Evolutionary conservation across 2,888 invertebrate species (phyloP).

Genomic region (Schrankia costaestrigalis): DNA sequence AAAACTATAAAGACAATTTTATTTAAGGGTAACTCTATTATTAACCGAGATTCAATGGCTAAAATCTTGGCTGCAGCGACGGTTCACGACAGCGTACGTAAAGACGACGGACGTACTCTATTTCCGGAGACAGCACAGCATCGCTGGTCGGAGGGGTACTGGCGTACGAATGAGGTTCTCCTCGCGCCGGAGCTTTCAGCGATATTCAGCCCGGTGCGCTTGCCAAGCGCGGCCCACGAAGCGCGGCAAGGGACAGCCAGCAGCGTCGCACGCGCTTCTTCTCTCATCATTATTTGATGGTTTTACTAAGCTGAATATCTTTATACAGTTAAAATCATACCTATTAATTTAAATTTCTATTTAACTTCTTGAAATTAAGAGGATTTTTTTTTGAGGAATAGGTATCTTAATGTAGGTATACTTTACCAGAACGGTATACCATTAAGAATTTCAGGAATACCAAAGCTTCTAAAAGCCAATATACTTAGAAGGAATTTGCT

Average conservation of each 20-base stretch:
- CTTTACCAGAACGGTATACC: too few species aligned
- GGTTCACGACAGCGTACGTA: conserved; percentile 59
- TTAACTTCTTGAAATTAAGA: too few species aligned
- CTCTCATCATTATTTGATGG: conserved; percentile 24
- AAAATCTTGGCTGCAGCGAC: conserved; percentile 46
- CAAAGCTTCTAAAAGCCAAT: too few species aligned
- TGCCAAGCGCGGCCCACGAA: conserved; percentile 59
- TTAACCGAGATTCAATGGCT: conserved; percentile 68
- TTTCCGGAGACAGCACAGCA: conserved; percentile 82
- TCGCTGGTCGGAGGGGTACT: conserved; percentile 82
- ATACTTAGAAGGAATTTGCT: too few species aligned
- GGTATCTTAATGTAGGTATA: too few species aligned
- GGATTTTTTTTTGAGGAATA: too few species aligned
- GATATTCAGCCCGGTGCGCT: conserved; percentile 59
- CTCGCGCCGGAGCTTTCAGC: conserved; percentile 60
- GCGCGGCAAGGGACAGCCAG: conserved; percentile 24
- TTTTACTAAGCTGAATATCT: conserved; percentile 30
- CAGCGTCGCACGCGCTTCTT: conserved; percentile 21
- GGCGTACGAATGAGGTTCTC: conserved; percentile 56
- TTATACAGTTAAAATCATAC: too few species aligned
- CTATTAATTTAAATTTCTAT: too few species aligned
- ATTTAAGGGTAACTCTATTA: conserved; percentile 45
- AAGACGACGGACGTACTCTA: conserved; percentile 71
- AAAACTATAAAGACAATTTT: conserved; percentile 27
- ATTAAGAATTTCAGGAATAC: too few species aligned